These are phyloP conservation scores for Bombus superbus DNA, from an alignment of 1,140 invertebrate species.

Conservation along the genomic window DNA sequence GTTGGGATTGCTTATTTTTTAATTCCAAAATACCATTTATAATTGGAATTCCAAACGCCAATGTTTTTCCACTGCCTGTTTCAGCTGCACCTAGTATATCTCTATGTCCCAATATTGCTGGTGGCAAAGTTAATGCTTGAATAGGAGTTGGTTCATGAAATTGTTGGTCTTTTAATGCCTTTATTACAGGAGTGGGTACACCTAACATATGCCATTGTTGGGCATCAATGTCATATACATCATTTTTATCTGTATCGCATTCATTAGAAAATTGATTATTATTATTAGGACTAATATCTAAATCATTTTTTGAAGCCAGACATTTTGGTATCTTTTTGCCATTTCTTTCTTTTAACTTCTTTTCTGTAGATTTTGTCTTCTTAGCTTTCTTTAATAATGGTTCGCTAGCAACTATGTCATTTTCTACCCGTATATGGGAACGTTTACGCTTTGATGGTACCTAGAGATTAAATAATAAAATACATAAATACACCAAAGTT, in stretches of 20 bases:
- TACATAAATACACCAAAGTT: not conserved
- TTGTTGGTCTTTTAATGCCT: conserved; percentile 88
- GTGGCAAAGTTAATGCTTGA: conserved; percentile 89
- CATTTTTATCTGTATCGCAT: conserved; percentile 61
- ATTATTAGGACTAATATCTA: conserved; percentile 17
- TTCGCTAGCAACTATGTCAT: not conserved
- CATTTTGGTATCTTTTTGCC: conserved; percentile 39
- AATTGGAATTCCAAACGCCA: conserved; percentile 98
- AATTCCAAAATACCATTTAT: conserved; percentile 91
- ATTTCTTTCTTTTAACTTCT: conserved; percentile 35
- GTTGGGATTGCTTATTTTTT: conserved; percentile 80
- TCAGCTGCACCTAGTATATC: conserved; percentile 98
- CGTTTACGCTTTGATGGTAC: conserved; percentile 33
- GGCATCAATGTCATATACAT: conserved; percentile 78
- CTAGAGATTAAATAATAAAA: conserved; percentile 30
- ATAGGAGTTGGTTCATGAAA: conserved; percentile 94
- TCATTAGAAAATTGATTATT: conserved; percentile 51
- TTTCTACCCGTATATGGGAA: conserved; percentile 4
- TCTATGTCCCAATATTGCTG: conserved; percentile 92
- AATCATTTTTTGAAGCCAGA: not conserved
- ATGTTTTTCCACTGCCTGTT: conserved; percentile 98
- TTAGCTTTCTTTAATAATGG: conserved; percentile 38
- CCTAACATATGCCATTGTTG: conserved; percentile 88
- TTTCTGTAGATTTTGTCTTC: not conserved
- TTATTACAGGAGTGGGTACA: conserved; percentile 88